Evolutionary conservation across 2,888 invertebrate genomes (phyloP).

Genomic region (Megastigmus dorsalis): DNA sequence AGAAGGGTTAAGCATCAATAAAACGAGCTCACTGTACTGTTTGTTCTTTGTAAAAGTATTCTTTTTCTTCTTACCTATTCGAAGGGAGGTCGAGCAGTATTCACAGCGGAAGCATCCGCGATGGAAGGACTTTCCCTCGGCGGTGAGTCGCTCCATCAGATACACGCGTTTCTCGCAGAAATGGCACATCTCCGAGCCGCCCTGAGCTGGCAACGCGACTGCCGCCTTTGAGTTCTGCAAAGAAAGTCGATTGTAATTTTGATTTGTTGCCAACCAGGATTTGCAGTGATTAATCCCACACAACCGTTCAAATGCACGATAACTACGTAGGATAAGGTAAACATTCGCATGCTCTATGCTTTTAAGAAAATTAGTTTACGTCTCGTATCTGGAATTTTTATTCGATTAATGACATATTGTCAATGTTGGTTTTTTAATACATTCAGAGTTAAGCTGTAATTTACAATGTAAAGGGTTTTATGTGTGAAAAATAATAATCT

Average conservation of each 20-base stretch:
- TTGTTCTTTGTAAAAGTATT: no score
- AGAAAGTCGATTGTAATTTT: not conserved
- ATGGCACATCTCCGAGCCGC: slow-evolving; percentile 85
- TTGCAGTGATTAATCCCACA: slow-evolving; percentile 23
- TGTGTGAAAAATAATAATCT: no score
- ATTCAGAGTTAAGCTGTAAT: no score
- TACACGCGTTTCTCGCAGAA: slow-evolving; percentile 95
- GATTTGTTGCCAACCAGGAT: not conserved
- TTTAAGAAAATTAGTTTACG: not conserved
- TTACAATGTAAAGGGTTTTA: not conserved
- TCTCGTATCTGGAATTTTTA: no score
- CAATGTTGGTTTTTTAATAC: not conserved
- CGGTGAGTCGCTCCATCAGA: slow-evolving; percentile 92
- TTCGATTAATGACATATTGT: no score
- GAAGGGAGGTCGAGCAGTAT: slow-evolving; percentile 89
- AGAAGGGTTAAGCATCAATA: no score
- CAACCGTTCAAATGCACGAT: slow-evolving; percentile 29
- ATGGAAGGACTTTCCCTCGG: slow-evolving; percentile 93
- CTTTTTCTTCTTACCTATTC: slow-evolving; percentile 82
- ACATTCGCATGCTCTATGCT: slow-evolving; percentile 18
- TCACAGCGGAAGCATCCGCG: slow-evolving; percentile 95
- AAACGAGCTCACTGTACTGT: no score
- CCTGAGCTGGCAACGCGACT: slow-evolving; percentile 79
- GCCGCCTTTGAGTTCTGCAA: slow-evolving; percentile 78
- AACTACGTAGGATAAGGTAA: not conserved